Evolutionary conservation across 1,140 invertebrate species (phyloP).

Genomic region (Drosophila azteca): DNA sequence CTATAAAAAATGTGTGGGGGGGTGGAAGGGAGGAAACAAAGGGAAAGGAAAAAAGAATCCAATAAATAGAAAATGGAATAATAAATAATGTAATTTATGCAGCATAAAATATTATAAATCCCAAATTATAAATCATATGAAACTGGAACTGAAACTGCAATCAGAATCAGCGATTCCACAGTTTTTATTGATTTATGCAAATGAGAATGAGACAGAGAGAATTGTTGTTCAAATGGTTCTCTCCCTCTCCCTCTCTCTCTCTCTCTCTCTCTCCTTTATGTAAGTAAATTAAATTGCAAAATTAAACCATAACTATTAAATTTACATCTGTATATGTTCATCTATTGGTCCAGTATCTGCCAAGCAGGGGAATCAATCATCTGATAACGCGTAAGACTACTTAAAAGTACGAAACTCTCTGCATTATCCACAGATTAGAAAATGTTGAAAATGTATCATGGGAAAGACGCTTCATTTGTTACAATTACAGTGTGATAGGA

Average conservation of each 20-base stretch:
- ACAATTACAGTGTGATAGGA: constrained; percentile 45
- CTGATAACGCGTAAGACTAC: constrained; percentile 43
- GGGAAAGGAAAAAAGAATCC: background rate
- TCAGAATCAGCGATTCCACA: constrained; percentile 7
- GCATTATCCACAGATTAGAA: constrained; percentile 36
- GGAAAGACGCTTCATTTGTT: constrained; percentile 51
- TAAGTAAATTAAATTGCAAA: constrained; percentile 55
- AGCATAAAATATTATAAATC: constrained; percentile 25
- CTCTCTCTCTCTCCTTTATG: background rate
- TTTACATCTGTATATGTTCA: no score
- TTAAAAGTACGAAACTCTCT: constrained; percentile 42
- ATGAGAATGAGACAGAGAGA: no score
- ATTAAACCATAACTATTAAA: constrained; percentile 28
- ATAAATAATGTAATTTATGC: constrained; percentile 58
- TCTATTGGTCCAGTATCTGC: constrained; percentile 16
- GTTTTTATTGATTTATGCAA: constrained; percentile 56
- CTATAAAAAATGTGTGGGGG: no score
- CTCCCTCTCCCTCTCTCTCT: no score
- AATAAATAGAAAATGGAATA: constrained; percentile 27
- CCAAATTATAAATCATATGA: constrained; percentile 50
- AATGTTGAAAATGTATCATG: no score
- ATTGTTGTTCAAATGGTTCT: no score
- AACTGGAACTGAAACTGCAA: constrained; percentile 35
- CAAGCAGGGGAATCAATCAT: background rate
- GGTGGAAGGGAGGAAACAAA: background rate